Conservation (phyloP, 2,797 vertebrate species). For the Galaxias olidus region DNA sequence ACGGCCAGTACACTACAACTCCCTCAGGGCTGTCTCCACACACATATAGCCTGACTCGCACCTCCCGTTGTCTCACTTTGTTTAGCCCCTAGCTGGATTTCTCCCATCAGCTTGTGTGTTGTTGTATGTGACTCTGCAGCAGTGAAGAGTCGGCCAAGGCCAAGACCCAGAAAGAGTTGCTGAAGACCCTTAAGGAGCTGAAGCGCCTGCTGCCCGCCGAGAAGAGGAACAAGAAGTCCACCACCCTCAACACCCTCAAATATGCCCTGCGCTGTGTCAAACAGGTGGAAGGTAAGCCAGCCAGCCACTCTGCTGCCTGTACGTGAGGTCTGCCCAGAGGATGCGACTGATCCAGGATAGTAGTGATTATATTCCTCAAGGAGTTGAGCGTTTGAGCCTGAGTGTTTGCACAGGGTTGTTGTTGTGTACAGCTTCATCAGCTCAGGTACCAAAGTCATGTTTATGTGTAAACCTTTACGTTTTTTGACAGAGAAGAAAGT, state of each 20-base stretch:
- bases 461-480: too few relatives aligned
- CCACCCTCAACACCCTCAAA: slow-evolving; percentile 85
- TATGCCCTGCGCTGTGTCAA: slow-evolving; percentile 92
- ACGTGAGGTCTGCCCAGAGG: too few relatives aligned
- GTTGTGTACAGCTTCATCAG: too few relatives aligned
- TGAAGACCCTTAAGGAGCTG: slow-evolving; percentile 89
- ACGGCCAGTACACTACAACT: too few relatives aligned
- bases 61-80: background rate
- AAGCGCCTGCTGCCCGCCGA: slow-evolving; percentile 86
- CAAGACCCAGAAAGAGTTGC: slow-evolving; percentile 89
- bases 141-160: slow-evolving; percentile 90
- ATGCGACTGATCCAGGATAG: too few relatives aligned
- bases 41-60: background rate
- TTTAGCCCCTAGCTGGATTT: slow-evolving; percentile 1
- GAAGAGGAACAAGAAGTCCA: slow-evolving; percentile 85
- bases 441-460: too few relatives aligned
- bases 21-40: background rate
- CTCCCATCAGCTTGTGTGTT: slow-evolving; percentile 46
- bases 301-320: too few relatives aligned
- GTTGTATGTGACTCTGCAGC: slow-evolving; percentile 67
- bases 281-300: slow-evolving; percentile 89
- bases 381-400: too few relatives aligned
- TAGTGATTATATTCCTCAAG: too few relatives aligned
- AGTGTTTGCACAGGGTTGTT: too few relatives aligned
- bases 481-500: background rate